Base-by-base conservation (phyloP, 1,140 invertebrate species). In the Helicoverpa armigera region DNA sequence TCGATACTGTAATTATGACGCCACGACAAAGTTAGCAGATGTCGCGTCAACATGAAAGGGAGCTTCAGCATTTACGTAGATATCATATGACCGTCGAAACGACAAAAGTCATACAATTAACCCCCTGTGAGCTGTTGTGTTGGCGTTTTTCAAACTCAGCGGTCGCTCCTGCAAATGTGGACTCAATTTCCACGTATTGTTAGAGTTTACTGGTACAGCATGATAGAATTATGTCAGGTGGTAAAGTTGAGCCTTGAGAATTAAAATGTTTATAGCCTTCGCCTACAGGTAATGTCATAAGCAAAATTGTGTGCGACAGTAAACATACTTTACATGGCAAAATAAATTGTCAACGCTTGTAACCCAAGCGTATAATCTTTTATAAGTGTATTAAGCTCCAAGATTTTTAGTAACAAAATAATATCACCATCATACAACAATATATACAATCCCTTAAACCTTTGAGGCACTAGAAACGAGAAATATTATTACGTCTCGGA, bases 21-120 rank as follows among this genome's bases (percentile, higher is more conserved):
- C 79, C 53, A 53, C 60, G 56, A 78, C 72, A 72, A 79, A 86
- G 76, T 81, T 81, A 82, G 72, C 60, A 82, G 79, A 80, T 77
- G 80, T 65, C 58, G 65, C 67, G 48, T 73, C 58, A 18, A 77
- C 56, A 69, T 70, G 70, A 82, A 81, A 82, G 60, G 74, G 80
- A 63, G 54, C 69, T 79, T 80, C 65, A 51, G 16, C 80, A 83
- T 56, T 73, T 80, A 84, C 89, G 88, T 86, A 86, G 80, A 82
- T 88, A 88, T 91, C 87, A 87, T 88, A 86, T 89, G 83, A 87
- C 85, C 81, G 82, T 84, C 75, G 82, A 82, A 76, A 80, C 82
- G 73, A 82, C 85, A 84, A 86, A 88, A 91, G 86, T 90, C 88
- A 91, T 91, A 91, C 89, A 91, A 90, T 91, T 90, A 89, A 88